A percentile compares a stretch with the other conserved stretches of the same genome.
phyloP scores from a whole-genome alignment of 2,797 vertebrate species.

The Cyprinodon diabolis region DNA sequence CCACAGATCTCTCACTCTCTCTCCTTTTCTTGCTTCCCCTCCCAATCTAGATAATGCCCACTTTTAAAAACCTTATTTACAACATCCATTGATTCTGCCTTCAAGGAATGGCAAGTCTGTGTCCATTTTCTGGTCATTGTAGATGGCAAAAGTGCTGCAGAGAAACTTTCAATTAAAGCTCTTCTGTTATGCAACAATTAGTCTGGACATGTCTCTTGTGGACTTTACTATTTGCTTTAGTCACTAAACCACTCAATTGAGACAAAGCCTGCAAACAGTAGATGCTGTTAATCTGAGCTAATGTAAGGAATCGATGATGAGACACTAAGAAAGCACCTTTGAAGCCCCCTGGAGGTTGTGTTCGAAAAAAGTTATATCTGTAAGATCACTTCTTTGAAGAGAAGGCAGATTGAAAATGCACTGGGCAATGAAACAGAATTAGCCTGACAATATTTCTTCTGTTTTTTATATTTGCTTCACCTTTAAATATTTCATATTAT shows the following conservation, averaged over 20 bases:
- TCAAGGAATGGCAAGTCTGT: conserved; percentile 65
- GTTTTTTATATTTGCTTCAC: not conserved
- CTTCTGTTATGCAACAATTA: conserved; percentile 60
- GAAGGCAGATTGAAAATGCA: not conserved
- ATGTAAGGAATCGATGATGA: conserved; percentile 12
- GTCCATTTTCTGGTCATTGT: conserved; percentile 48
- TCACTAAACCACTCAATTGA: conserved; percentile 49
- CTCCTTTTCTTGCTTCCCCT: conserved; percentile 28
- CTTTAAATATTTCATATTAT: not conserved
- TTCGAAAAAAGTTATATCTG: not conserved
- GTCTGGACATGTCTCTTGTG: conserved; percentile 46
- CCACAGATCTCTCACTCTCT: conserved; percentile 54
- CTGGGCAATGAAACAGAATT: too few species aligned
- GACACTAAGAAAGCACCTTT: not conserved
- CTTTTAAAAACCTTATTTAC: conserved; percentile 77
- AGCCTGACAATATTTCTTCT: too few species aligned
- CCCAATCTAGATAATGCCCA: conserved; percentile 71
- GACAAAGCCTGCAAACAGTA: conserved; percentile 45
- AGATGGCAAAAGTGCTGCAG: conserved; percentile 50
- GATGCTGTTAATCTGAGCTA: conserved; percentile 52
- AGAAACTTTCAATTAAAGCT: conserved; percentile 65
- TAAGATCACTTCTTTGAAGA: not conserved
- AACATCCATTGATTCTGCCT: conserved; percentile 71
- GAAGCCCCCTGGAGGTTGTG: not conserved
- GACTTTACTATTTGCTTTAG: conserved; percentile 48